Conservation (phyloP, 2,888 invertebrate species). For the Nebria salina region DNA sequence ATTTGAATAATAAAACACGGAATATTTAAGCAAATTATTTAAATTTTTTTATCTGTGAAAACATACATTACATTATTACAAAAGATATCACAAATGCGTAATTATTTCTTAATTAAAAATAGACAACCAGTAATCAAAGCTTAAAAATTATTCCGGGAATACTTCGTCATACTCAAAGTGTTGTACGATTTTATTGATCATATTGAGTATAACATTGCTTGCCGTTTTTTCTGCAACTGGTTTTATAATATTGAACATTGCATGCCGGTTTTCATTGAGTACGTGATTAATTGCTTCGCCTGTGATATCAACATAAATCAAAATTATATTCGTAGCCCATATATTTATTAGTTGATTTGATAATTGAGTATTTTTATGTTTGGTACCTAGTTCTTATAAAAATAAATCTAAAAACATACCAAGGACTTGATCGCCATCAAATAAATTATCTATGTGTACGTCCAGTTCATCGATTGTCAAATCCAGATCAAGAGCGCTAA, state of each 20-base stretch:
- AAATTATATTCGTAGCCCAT: not conserved
- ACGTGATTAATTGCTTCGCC: constrained; percentile 68
- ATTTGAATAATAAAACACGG: no score
- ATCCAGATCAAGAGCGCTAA: constrained; percentile 62
- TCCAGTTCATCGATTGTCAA: constrained; percentile 68
- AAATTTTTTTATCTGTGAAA: no score
- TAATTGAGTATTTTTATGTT: no score
- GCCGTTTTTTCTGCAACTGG: constrained; percentile 69
- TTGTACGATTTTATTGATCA: constrained; percentile 68
- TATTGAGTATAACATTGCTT: constrained; percentile 64
- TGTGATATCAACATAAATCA: constrained; percentile 50
- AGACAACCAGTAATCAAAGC: not conserved
- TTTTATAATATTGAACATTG: constrained; percentile 67
- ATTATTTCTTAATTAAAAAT: not conserved
- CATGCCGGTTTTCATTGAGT: constrained; percentile 70
- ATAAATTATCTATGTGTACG: constrained; percentile 68
- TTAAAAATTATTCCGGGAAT: constrained; percentile 60
- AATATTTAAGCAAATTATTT: no score
- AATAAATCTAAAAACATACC: constrained; percentile 59
- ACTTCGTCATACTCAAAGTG: constrained; percentile 67
- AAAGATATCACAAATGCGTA: no score
- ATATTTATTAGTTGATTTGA: no score
- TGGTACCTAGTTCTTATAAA: not conserved
- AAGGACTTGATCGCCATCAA: constrained; percentile 69
- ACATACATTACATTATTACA: no score